Percentiles rank a stretch among this genome's conserved stretches.
Evolutionary conservation across 2,888 invertebrate genomes (phyloP).

Genomic region (Rhagium mordax): DNA sequence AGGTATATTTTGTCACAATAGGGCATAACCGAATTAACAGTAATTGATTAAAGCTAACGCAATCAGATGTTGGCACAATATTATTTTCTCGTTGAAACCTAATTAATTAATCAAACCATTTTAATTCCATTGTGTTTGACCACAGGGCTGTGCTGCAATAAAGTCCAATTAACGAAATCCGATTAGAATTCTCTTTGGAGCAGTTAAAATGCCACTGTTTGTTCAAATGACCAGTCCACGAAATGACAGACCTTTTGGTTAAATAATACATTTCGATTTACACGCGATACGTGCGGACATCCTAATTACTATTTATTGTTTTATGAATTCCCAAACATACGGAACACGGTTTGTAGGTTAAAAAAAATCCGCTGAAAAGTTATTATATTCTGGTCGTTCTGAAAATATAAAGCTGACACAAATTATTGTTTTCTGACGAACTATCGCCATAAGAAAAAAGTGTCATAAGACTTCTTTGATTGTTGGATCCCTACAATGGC

Average conservation of each 20-base stretch:
- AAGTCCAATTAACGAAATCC: conserved; percentile 59
- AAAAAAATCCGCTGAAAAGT: too few relatives aligned
- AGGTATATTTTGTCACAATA: not conserved
- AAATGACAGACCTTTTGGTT: conserved; percentile 28
- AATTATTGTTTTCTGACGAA: too few relatives aligned
- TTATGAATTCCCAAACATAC: conserved; percentile 12
- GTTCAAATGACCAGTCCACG: conserved; percentile 10
- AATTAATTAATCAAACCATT: conserved; percentile 54
- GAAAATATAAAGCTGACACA: too few relatives aligned
- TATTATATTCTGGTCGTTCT: too few relatives aligned
- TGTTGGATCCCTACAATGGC: too few relatives aligned
- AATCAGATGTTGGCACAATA: conserved; percentile 29
- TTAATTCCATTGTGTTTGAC: conserved; percentile 54
- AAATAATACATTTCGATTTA: conserved; percentile 14
- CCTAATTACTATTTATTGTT: conserved; percentile 20
- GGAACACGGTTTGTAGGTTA: too few relatives aligned
- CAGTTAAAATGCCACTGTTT: conserved; percentile 30
- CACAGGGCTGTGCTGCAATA: conserved; percentile 49
- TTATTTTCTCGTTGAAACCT: conserved; percentile 45
- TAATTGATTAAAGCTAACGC: not conserved
- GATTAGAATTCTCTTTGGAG: conserved; percentile 54
- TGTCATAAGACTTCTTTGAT: too few relatives aligned
- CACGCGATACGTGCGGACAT: not conserved
- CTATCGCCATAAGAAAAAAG: too few relatives aligned
- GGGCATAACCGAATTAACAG: conserved; percentile 5